A percentile compares a stretch with the other conserved stretches of the same genome.
These are phyloP conservation scores for Pecten maximus DNA, from an alignment of 2,888 invertebrate species.

Conservation along the genomic window DNA sequence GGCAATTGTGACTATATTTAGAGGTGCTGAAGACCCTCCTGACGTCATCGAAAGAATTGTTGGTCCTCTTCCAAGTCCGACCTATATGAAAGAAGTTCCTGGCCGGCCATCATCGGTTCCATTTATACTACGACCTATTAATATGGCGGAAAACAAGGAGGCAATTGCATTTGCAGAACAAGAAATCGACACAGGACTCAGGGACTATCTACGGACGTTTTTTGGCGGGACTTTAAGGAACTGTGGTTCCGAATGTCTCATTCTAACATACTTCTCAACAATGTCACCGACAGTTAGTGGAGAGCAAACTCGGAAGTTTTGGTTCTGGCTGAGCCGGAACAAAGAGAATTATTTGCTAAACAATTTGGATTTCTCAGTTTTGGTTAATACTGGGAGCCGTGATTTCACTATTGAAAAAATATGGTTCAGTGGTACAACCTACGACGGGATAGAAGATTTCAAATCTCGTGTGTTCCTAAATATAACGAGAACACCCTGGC, in stretches of 20 bases:
- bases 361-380: slow-evolving; percentile 66
- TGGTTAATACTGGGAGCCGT: slow-evolving; percentile 58
- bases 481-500: slow-evolving; percentile 25
- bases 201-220: slow-evolving; percentile 52
- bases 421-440: slow-evolving; percentile 61
- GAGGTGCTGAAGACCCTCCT: slow-evolving; percentile 56
- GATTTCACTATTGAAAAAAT: slow-evolving; percentile 53
- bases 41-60: slow-evolving; percentile 67
- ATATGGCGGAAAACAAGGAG: slow-evolving; percentile 48
- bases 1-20: slow-evolving; percentile 64
- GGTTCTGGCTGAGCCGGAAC: slow-evolving; percentile 59
- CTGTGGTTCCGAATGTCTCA: slow-evolving; percentile 58
- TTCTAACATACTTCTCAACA: slow-evolving; percentile 48
- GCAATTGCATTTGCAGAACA: slow-evolving; percentile 45
- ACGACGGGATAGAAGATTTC: slow-evolving; percentile 54
- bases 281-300: slow-evolving; percentile 46
- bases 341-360: slow-evolving; percentile 65
- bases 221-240: slow-evolving; percentile 50
- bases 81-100: slow-evolving; percentile 53
- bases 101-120: slow-evolving; percentile 54
- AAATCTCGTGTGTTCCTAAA: slow-evolving; percentile 43
- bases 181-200: slow-evolving; percentile 49
- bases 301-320: slow-evolving; percentile 54
- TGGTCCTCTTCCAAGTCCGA: slow-evolving; percentile 66
- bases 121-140: slow-evolving; percentile 56